These are phyloP conservation scores for Cyclina sinensis DNA, from an alignment of 1,140 invertebrate genomes.

Conservation along the genomic window DNA sequence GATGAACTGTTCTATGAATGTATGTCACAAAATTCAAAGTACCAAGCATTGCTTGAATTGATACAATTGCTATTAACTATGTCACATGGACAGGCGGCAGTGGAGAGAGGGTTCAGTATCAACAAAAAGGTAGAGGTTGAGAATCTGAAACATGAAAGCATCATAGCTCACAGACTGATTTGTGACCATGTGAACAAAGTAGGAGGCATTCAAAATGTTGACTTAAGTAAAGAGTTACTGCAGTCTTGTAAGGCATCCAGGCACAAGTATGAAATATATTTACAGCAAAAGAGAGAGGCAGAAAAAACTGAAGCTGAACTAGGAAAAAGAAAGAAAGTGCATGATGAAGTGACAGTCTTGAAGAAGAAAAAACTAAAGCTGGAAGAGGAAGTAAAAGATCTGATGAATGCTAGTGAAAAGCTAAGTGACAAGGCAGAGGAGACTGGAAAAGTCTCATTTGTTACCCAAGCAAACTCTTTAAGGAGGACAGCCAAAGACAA, in stretches of 20 bases:
- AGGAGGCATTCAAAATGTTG: conserved; percentile 54
- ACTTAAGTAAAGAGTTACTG: conserved; percentile 31
- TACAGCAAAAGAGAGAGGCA: conserved; percentile 35
- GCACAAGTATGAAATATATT: conserved; percentile 21
- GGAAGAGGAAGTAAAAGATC: not conserved
- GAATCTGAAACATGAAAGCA: conserved; percentile 70
- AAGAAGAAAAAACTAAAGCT: conserved; percentile 20
- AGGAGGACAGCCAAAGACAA: conserved; percentile 13
- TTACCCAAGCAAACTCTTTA: not conserved
- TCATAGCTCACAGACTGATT: conserved; percentile 69
- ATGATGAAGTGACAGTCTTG: not conserved
- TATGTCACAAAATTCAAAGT: too few species aligned
- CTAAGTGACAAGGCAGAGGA: conserved; percentile 52
- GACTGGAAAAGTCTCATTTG: not conserved
- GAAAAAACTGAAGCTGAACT: not conserved
- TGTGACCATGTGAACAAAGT: conserved; percentile 63
- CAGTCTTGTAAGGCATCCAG: not conserved
- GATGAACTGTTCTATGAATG: too few species aligned
- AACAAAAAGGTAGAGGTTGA: conserved; percentile 73
- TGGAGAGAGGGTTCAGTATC: conserved; percentile 77
- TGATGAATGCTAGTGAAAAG: conserved; percentile 26
- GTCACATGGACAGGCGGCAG: conserved; percentile 78
- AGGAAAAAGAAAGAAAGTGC: conserved; percentile 47
- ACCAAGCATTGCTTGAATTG: too few species aligned
- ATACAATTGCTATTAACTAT: too few species aligned